phyloP scores from a whole-genome alignment of 2,888 invertebrate genomes.

The Mallateleia sp. region DNA sequence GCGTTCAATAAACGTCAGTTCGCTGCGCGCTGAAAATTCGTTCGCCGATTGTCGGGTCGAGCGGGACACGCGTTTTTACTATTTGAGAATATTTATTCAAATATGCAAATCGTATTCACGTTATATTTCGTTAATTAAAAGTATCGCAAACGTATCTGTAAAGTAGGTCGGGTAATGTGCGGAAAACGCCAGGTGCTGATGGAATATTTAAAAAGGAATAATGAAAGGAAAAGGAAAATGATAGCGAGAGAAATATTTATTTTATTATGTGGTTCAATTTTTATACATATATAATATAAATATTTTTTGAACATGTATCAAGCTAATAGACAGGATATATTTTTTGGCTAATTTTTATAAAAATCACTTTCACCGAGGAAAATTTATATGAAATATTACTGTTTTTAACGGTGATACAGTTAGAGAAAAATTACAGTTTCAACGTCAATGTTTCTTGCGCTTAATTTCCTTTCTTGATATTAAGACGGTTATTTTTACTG shows the following conservation, averaged over 20 bases:
- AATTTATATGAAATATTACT: too few relatives aligned
- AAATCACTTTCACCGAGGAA: too few relatives aligned
- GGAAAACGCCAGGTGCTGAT: slow-evolving; percentile 13
- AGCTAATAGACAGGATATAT: too few relatives aligned
- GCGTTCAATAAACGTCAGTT: slow-evolving; percentile 6
- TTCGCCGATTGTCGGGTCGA: not conserved
- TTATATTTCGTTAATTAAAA: slow-evolving; percentile 53
- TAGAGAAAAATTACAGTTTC: too few relatives aligned
- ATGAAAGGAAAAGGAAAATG: slow-evolving; percentile 12
- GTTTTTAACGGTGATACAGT: too few relatives aligned
- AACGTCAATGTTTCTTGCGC: too few relatives aligned
- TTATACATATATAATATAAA: too few relatives aligned
- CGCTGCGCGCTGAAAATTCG: not conserved
- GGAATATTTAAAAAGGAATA: slow-evolving; percentile 19
- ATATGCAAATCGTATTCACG: slow-evolving; percentile 40
- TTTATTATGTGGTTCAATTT: not conserved
- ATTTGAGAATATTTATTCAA: slow-evolving; percentile 34
- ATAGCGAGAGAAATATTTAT: not conserved
- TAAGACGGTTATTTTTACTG: too few relatives aligned
- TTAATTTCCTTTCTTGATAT: too few relatives aligned
- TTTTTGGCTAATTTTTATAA: too few relatives aligned
- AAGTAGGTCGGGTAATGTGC: slow-evolving; percentile 30
- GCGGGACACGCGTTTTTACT: slow-evolving; percentile 17
- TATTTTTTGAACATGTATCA: too few relatives aligned
- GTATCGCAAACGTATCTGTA: not conserved